These are phyloP conservation scores for Pseudanteris insignis DNA, from an alignment of 2,888 invertebrate genomes.

Conservation along the genomic window DNA sequence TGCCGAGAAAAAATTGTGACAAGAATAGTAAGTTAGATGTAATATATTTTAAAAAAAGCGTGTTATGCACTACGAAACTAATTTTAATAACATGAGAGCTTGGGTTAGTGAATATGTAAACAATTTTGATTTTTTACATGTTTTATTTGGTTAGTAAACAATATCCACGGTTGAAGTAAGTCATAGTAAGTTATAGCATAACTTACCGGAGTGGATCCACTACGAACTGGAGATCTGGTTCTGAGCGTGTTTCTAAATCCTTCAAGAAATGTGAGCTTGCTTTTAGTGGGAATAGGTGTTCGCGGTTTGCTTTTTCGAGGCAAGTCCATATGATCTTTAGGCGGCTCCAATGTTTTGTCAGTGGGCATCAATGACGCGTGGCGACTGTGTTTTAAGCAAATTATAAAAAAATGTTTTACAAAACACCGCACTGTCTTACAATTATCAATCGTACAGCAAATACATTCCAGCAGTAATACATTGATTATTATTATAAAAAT, in stretches of 20 bases:
- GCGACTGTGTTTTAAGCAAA: slow-evolving; percentile 63
- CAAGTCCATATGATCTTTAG: slow-evolving; percentile 25
- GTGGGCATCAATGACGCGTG: slow-evolving; percentile 57
- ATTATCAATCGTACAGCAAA: too few species aligned
- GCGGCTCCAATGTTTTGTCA: slow-evolving; percentile 10
- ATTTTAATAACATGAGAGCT: too few species aligned
- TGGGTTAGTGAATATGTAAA: too few species aligned
- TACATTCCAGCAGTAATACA: too few species aligned
- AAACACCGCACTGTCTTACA: slow-evolving; percentile 60
- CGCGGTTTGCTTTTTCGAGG: slow-evolving; percentile 51
- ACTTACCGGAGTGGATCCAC: slow-evolving; percentile 63
- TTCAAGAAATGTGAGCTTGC: slow-evolving; percentile 70
- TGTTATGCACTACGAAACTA: too few species aligned
- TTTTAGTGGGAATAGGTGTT: slow-evolving; percentile 67
- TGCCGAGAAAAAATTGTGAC: too few species aligned
- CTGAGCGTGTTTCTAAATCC: slow-evolving; percentile 73
- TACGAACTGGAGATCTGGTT: slow-evolving; percentile 63
- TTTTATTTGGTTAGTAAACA: too few species aligned
- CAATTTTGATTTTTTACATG: slow-evolving; percentile 4
- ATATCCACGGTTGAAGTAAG: too few species aligned
- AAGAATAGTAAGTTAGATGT: too few species aligned
- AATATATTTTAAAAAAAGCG: too few species aligned
- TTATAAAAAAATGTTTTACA: slow-evolving; percentile 58
- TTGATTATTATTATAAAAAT: too few species aligned
- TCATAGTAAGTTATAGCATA: too few species aligned